Evolutionary conservation across 1,140 invertebrate species (phyloP), one percentile per base, ranked within the genome.

Genomic region (Drosophila seguyi): DNA sequence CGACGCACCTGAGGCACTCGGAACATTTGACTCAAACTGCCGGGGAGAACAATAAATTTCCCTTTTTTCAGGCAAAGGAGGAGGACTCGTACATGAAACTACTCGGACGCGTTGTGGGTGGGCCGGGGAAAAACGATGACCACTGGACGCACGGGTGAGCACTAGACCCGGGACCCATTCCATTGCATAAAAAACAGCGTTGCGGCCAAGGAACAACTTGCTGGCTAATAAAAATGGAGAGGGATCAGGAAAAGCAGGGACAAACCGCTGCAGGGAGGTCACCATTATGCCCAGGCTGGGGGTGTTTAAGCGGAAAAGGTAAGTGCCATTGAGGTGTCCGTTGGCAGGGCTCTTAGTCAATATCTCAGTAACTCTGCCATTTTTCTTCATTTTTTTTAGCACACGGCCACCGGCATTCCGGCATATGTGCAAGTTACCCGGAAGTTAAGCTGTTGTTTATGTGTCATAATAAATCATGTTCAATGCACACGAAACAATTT

Each of bases 361-460:
- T 90, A 91, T 91, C 88, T 87, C 87, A 91, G 71, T 42, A 56
- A 71, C 62, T 56, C 27, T 62, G 83, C 83, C 78, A 91, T 91
- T 91, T 91, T 91, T 91, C 87, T 91, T 91, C 88, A 84, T 81
- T 86, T 73, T 71, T 73, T 73, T 57, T 25, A 56, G 27, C 48
- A 31, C 61, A 25, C 25, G 20, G 14, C 8, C 20, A 20, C 45
- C 11, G 45, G n/a, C 25, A 50, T 29, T 31, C 48, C 48, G 48
- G 31, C 66, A 48, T 74, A 53, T 57, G 61, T 78, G 74, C 45
- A 78, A 75, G 80, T 76, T 80, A 73, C 50, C 63, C 73, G 87
- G 88, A 91, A 91, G 88, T 91, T 91, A 91, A 88, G 80, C 87
- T 84, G 68, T 91, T 91, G 87, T 91, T 91, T 84, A 91, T 91